These are phyloP conservation scores for Chaitophorus viminalis DNA, from an alignment of 2,888 invertebrate species.

Conservation along the genomic window DNA sequence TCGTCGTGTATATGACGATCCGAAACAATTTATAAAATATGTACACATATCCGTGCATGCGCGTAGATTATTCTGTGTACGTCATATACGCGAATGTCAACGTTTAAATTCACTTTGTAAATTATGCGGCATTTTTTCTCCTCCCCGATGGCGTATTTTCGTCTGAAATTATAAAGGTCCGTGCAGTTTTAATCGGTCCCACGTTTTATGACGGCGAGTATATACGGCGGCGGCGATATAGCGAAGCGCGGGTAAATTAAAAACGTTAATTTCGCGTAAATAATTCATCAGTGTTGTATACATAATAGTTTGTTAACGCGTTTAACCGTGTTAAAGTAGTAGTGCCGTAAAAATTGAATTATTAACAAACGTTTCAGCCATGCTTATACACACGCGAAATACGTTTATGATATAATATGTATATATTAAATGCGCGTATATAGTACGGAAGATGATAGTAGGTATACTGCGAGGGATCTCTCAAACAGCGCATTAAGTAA, in stretches of 20 bases:
- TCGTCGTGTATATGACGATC: background rate
- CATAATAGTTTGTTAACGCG: conserved; percentile 25
- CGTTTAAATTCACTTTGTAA: background rate
- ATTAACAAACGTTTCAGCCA: conserved; percentile 18
- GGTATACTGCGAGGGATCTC: background rate
- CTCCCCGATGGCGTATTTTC: background rate
- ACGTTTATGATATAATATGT: background rate
- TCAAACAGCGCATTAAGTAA: conserved; percentile 23
- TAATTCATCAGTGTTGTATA: background rate
- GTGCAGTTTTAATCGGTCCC: background rate
- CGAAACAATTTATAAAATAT: background rate
- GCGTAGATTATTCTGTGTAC: background rate
- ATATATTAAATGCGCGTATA: background rate
- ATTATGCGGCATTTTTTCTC: background rate
- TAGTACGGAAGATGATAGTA: no score
- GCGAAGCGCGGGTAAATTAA: background rate
- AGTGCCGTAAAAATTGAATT: conserved; percentile 31
- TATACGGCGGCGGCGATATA: background rate
- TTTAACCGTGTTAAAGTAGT: conserved; percentile 25
- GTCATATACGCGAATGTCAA: background rate
- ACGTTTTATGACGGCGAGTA: background rate
- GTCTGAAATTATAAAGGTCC: background rate
- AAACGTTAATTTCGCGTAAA: conserved; percentile 32
- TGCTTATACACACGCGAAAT: background rate
- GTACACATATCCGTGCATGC: background rate